Evolutionary conservation across 1,140 invertebrate genomes (phyloP).

Genomic region (Drosophila gunungcola): DNA sequence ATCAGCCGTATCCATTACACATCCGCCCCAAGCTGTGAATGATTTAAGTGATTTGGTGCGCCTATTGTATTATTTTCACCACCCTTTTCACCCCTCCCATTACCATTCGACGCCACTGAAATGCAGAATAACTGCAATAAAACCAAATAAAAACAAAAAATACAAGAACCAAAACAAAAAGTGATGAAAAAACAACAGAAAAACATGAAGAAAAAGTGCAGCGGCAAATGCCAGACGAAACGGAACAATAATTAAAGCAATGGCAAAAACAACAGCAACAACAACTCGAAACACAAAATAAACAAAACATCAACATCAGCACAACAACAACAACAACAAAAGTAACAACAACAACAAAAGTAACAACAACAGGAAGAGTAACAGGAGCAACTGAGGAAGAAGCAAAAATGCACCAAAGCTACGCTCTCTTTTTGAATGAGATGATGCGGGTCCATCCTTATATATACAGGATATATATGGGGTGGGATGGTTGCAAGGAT

Average conservation of each 20-base stretch:
- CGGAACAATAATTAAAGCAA: conserved; percentile 81
- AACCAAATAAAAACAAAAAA: conserved; percentile 54
- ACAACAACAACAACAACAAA: conserved; percentile 51
- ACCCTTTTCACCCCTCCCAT: neutral
- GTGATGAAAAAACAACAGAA: conserved; percentile 44
- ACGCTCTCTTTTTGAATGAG: conserved; percentile 52
- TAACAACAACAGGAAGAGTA: conserved; percentile 58
- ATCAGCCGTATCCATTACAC: conserved; percentile 49
- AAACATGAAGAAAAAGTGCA: conserved; percentile 55
- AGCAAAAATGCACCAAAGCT: conserved; percentile 57
- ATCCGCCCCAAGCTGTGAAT: conserved; percentile 49
- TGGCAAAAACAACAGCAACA: conserved; percentile 62
- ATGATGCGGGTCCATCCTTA: conserved; percentile 30
- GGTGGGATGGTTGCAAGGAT: conserved; percentile 6
- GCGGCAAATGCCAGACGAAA: conserved; percentile 74
- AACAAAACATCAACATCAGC: conserved; percentile 45
- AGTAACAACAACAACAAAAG: conserved; percentile 50
- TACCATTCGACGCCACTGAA: conserved; percentile 8
- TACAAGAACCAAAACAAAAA: conserved; percentile 51
- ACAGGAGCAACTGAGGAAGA: conserved; percentile 36
- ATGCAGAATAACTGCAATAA: conserved; percentile 46
- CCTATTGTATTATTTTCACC: conserved; percentile 42
- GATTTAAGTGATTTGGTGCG: conserved; percentile 41
- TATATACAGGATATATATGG: conserved; percentile 15
- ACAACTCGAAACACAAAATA: conserved; percentile 44